A percentile compares a stretch with the other conserved stretches of the same genome.
phyloP scores from a whole-genome alignment of 1,140 invertebrate species.

The Campoletis sonorensis region DNA sequence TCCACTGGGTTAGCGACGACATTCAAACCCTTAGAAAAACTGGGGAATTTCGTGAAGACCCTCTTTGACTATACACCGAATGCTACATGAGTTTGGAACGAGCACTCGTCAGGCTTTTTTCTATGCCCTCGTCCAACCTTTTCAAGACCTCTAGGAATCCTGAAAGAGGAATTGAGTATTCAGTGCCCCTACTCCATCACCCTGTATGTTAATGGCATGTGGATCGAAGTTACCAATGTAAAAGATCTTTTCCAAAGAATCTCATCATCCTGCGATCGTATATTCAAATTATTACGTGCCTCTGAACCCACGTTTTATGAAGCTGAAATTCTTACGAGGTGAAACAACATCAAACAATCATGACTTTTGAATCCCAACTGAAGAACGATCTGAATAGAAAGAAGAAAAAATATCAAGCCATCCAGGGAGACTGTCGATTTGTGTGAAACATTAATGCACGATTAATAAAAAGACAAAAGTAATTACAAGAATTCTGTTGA shows the following conservation, averaged over 20 bases:
- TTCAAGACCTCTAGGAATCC: not conserved
- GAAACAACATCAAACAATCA: not conserved
- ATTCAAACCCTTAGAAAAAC: constrained; percentile 4
- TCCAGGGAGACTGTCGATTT: not conserved
- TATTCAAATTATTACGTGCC: not conserved
- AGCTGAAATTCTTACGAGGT: not conserved
- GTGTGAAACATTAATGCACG: not conserved
- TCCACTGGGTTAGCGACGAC: not conserved
- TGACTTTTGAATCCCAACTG: too few species aligned
- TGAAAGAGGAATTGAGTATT: not conserved
- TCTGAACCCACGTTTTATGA: not conserved
- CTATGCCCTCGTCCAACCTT: not conserved
- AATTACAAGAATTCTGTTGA: not conserved
- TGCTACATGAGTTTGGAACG: not conserved
- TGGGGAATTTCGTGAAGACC: not conserved
- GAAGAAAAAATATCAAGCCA: not conserved
- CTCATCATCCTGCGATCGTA: not conserved
- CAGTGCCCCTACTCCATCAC: not conserved
- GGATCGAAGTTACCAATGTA: not conserved
- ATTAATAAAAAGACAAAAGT: not conserved
- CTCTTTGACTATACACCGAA: not conserved
- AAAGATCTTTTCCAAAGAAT: not conserved
- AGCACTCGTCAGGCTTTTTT: not conserved
- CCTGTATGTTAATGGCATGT: not conserved
- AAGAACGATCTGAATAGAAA: too few species aligned